A percentile compares a stretch with the other conserved stretches of the same genome.
Conservation (phyloP, 2,888 invertebrate genomes). For the Aspidapion aeneum region DNA sequence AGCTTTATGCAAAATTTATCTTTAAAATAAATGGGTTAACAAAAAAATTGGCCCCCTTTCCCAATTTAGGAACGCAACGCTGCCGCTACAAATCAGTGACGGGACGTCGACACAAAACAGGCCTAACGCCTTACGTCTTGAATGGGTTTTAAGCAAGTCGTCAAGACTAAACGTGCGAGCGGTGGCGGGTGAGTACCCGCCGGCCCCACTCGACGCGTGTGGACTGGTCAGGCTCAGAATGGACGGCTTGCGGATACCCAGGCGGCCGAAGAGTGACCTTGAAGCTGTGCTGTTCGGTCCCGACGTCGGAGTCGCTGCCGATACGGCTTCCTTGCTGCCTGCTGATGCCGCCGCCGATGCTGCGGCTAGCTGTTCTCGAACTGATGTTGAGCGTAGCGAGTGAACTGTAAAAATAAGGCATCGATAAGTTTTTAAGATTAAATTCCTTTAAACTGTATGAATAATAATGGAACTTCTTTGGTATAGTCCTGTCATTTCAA, state of each 20-base stretch:
- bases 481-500: no score
- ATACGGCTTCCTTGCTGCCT: slow-evolving; percentile 45
- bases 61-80: no score
- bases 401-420: slow-evolving; percentile 19
- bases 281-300: slow-evolving; percentile 54
- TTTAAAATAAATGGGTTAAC: no score
- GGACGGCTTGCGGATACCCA: slow-evolving; percentile 86
- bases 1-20: no score
- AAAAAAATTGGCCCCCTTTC: no score
- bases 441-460: no score
- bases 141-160: slow-evolving; percentile 81
- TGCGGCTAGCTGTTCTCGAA: slow-evolving; percentile 55
- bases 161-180: slow-evolving; percentile 84
- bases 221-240: slow-evolving; percentile 76
- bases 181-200: slow-evolving; percentile 55
- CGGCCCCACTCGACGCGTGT: slow-evolving; percentile 46
- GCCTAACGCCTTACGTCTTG: slow-evolving; percentile 68
- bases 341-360: slow-evolving; percentile 48
- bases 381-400: slow-evolving; percentile 54
- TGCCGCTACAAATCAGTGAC: no score
- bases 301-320: slow-evolving; percentile 45
- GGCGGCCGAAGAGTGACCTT: slow-evolving; percentile 74
- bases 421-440: no score
- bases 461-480: no score
- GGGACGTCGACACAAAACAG: slow-evolving; percentile 26